Percentiles rank a stretch among this genome's conserved stretches.
Conservation (phyloP, 2,888 invertebrate genomes). For the Melanargia galathea region DNA sequence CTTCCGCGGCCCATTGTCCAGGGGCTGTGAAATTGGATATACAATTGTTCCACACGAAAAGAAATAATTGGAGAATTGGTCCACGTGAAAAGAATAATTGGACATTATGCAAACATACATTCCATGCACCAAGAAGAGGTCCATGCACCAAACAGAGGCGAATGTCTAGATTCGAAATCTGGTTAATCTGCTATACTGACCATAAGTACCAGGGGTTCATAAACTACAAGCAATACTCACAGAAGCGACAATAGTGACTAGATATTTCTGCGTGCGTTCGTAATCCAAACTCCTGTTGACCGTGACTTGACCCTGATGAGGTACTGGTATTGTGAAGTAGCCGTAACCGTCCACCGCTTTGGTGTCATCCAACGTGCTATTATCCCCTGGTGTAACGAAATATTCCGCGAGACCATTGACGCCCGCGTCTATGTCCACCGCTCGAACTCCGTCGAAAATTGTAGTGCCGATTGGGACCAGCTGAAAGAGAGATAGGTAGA, state of each 20-base stretch:
- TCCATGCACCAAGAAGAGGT: too few relatives aligned
- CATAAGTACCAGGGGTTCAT: background rate
- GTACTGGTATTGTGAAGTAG: slow-evolving; percentile 91
- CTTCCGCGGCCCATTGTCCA: too few relatives aligned
- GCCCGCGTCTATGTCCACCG: slow-evolving; percentile 92
- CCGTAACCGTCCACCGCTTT: slow-evolving; percentile 90
- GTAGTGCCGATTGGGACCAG: slow-evolving; percentile 93
- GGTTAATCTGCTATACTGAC: too few relatives aligned
- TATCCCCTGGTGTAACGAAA: slow-evolving; percentile 87
- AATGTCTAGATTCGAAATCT: background rate
- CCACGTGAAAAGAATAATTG: too few relatives aligned
- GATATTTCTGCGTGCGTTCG: slow-evolving; percentile 92
- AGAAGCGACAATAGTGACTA: slow-evolving; percentile 93
- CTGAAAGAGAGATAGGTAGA: too few relatives aligned
- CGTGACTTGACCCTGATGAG: slow-evolving; percentile 94
- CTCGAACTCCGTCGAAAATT: slow-evolving; percentile 90
- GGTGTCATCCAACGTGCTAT: slow-evolving; percentile 63
- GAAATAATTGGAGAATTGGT: too few relatives aligned
- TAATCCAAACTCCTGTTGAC: slow-evolving; percentile 93
- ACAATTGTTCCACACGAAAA: too few relatives aligned
- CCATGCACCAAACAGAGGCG: background rate
- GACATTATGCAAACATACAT: too few relatives aligned
- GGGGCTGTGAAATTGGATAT: too few relatives aligned
- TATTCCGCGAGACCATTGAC: slow-evolving; percentile 95
- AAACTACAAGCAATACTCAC: slow-evolving; percentile 80